A percentile compares a stretch with the other conserved stretches of the same genome.
These are phyloP conservation scores for Nasonia oneida DNA, from an alignment of 2,888 invertebrate genomes.

Conservation along the genomic window DNA sequence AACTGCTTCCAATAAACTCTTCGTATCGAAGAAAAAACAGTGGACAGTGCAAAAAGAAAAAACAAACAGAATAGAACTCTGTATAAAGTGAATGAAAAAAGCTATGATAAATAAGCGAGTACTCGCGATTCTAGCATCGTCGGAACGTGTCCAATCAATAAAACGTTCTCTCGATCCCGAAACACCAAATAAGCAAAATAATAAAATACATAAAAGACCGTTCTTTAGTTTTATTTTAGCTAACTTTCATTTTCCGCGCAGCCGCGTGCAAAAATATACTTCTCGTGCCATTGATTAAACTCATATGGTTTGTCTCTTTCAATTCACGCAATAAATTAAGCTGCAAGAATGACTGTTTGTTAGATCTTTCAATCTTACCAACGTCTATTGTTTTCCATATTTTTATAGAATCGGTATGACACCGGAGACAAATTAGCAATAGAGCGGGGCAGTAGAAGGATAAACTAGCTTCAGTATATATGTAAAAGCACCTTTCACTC, in stretches of 20 bases:
- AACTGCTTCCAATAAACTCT: slow-evolving; percentile 46
- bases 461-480: not conserved
- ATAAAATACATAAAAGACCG: not conserved
- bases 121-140: not conserved
- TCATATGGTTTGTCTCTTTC: not conserved
- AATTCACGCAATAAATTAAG: slow-evolving; percentile 45
- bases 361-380: slow-evolving; percentile 8
- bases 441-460: slow-evolving; percentile 1
- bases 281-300: slow-evolving; percentile 41
- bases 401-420: slow-evolving; percentile 21
- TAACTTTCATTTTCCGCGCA: not conserved
- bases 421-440: slow-evolving; percentile 4
- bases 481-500: not conserved
- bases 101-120: not conserved
- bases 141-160: not conserved
- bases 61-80: not conserved
- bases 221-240: not conserved
- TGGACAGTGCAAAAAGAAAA: not conserved
- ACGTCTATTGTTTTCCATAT: slow-evolving; percentile 30
- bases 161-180: not conserved
- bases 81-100: not conserved
- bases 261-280: not conserved
- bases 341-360: slow-evolving; percentile 7
- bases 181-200: slow-evolving; percentile 1
- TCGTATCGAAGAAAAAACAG: slow-evolving; percentile 56